Conservation (phyloP, 2,888 invertebrate species). For the Cephonodes hylas region DNA sequence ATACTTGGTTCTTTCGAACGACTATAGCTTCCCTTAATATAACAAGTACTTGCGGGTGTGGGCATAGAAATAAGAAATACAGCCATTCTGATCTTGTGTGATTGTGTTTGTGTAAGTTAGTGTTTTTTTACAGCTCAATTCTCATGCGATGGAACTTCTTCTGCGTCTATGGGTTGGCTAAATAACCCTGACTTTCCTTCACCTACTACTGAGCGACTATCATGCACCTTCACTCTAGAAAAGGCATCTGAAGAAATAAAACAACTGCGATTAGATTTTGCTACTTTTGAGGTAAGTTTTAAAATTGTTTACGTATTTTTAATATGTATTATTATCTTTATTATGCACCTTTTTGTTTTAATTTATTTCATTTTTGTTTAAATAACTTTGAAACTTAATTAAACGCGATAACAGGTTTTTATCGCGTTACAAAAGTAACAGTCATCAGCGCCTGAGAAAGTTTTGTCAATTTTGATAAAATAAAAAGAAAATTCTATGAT, state of each 20-base stretch:
- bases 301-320: background rate
- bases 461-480: no score
- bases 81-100: background rate
- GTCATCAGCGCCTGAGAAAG: background rate
- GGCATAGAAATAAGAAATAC: no score
- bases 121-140: slow-evolving; percentile 78
- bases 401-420: no score
- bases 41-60: no score
- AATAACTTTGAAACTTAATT: background rate
- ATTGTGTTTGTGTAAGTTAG: background rate
- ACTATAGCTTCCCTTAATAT: no score
- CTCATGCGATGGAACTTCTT: slow-evolving; percentile 84
- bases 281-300: background rate
- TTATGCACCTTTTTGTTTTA: no score
- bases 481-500: no score
- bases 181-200: slow-evolving; percentile 86
- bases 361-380: background rate
- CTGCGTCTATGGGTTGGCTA: slow-evolving; percentile 85
- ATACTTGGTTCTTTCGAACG: no score
- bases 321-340: no score
- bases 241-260: slow-evolving; percentile 82
- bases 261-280: slow-evolving; percentile 69
- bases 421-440: background rate
- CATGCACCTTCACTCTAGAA: slow-evolving; percentile 84
- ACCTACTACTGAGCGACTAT: slow-evolving; percentile 78